phyloP scores from a whole-genome alignment of 2,888 invertebrate species.

The Teleogryllus oceanicus region DNA sequence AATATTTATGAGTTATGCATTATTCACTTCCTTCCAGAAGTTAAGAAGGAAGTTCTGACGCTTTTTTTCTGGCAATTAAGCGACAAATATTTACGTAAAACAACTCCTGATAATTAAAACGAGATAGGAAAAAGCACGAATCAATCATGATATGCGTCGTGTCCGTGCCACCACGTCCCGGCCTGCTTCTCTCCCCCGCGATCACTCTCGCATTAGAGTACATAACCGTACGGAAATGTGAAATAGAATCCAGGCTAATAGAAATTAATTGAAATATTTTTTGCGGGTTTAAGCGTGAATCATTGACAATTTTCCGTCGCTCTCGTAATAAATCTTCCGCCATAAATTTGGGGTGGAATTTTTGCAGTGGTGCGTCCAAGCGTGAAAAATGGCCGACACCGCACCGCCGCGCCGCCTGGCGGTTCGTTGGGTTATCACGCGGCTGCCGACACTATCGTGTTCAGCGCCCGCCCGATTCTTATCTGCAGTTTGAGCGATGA shows the following conservation, averaged over 20 bases:
- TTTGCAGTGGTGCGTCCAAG: background rate
- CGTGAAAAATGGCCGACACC: background rate
- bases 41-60: too few relatives aligned
- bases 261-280: slow-evolving; percentile 18
- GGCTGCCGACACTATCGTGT: background rate
- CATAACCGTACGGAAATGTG: background rate
- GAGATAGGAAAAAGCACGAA: background rate
- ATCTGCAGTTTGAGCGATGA: background rate
- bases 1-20: background rate
- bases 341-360: background rate
- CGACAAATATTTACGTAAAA: background rate
- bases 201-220: background rate
- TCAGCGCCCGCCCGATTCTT: background rate
- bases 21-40: background rate
- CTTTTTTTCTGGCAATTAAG: too few relatives aligned
- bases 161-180: background rate
- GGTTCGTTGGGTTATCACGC: background rate
- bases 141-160: background rate
- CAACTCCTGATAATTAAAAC: background rate
- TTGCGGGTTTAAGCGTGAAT: background rate
- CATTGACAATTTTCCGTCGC: slow-evolving; percentile 3
- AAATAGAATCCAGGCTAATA: slow-evolving; percentile 18
- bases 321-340: background rate
- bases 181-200: too few relatives aligned
- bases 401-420: background rate